Conservation (phyloP, 2,113 vertebrate genomes). For the Seriola quinqueradiata region DNA sequence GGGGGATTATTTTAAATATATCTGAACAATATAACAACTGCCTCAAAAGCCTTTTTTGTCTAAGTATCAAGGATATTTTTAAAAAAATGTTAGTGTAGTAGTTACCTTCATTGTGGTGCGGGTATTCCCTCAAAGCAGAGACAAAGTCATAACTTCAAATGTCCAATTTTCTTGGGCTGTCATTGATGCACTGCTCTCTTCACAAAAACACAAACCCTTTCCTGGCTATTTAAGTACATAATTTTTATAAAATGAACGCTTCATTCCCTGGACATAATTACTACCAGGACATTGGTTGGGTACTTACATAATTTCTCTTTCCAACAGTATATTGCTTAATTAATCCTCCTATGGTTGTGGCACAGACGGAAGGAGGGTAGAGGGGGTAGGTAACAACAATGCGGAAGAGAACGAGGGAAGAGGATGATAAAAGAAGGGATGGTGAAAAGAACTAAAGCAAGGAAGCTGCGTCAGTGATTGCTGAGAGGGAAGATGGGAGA, state of each 20-base stretch:
- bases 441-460: constrained; percentile 28
- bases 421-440: constrained; percentile 31
- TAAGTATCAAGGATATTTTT: not conserved
- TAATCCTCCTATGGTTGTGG: constrained; percentile 40
- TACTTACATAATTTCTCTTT: constrained; percentile 33
- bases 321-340: constrained; percentile 42
- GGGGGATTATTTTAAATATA: not conserved
- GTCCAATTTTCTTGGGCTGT: constrained; percentile 15
- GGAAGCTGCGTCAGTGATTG: constrained; percentile 8
- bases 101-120: not conserved
- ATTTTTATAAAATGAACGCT: constrained; percentile 36
- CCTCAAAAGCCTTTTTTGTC: not conserved
- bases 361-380: not conserved
- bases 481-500: constrained; percentile 18
- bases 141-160: constrained; percentile 37
- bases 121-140: not conserved
- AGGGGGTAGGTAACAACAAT: not conserved
- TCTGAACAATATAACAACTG: not conserved
- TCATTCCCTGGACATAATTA: constrained; percentile 52
- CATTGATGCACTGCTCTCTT: not conserved
- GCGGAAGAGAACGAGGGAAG: not conserved
- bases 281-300: constrained; percentile 39
- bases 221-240: constrained; percentile 14
- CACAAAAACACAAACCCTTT: constrained; percentile 19
- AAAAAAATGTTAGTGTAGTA: not conserved